phyloP scores from a whole-genome alignment of 2,888 invertebrate genomes.

The Malacosoma neustria region DNA sequence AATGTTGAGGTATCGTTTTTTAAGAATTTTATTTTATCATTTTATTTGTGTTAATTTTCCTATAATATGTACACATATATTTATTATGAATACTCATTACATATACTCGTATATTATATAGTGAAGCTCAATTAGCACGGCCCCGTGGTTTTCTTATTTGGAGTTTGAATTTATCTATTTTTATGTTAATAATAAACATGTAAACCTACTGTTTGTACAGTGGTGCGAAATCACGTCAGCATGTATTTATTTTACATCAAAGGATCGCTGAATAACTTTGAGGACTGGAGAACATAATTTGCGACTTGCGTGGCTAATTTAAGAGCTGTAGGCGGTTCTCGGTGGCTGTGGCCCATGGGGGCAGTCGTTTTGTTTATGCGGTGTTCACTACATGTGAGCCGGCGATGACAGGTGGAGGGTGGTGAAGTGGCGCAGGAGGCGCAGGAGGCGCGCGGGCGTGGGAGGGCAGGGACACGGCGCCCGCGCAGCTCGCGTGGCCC shows the following conservation, averaged over 20 bases:
- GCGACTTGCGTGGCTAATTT: conserved; percentile 33
- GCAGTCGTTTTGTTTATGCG: conserved; percentile 29
- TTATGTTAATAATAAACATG: no score
- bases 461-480: conserved; percentile 41
- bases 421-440: conserved; percentile 28
- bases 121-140: background rate
- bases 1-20: no score
- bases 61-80: no score
- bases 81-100: no score
- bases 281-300: conserved; percentile 18
- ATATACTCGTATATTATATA: no score
- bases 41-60: no score
- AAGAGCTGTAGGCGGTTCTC: conserved; percentile 7
- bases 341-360: conserved; percentile 14
- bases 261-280: background rate
- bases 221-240: background rate
- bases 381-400: conserved; percentile 6
- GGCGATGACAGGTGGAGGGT: conserved; percentile 45
- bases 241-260: background rate
- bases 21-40: no score
- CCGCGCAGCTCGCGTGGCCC: conserved; percentile 70
- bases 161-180: background rate
- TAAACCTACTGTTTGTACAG: no score
- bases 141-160: background rate
- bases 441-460: conserved; percentile 23